A percentile compares a stretch with the other conserved stretches of the same genome.
Conservation (phyloP, 2,797 vertebrate genomes). For the Cuculus canorus region DNA sequence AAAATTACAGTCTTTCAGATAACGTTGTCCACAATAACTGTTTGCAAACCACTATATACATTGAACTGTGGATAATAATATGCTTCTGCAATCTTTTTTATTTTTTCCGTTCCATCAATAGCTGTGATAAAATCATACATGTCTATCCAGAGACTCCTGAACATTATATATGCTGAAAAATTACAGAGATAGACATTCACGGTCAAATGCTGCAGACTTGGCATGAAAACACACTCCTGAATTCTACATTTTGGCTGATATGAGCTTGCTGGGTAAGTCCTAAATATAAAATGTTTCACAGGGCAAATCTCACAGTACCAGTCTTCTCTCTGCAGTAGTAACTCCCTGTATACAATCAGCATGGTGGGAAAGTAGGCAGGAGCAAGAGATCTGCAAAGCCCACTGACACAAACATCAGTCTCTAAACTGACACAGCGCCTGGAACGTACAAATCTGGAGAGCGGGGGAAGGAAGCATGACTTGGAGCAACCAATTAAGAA, state of each 20-base stretch:
- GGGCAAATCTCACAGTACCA: background rate
- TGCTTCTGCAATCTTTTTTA: background rate
- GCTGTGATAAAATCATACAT: background rate
- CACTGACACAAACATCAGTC: background rate
- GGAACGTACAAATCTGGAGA: background rate
- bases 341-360: background rate
- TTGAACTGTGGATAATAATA: background rate
- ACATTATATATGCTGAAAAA: background rate
- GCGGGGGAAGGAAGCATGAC: accelerated
- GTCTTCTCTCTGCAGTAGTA: background rate
- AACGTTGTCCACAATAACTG: background rate
- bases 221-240: background rate
- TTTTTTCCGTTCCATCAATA: background rate
- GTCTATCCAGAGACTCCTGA: background rate
- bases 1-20: background rate
- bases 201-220: background rate
- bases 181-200: background rate
- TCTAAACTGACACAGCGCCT: background rate
- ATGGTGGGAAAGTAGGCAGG: background rate
- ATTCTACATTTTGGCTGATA: background rate
- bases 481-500: background rate
- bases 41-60: background rate
- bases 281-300: background rate
- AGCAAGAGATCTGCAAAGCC: background rate
- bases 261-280: background rate